Percentiles rank a stretch among this genome's conserved stretches.
Evolutionary conservation across 2,797 vertebrate genomes (phyloP).

Genomic region (Acipenser oxyrinchus): DNA sequence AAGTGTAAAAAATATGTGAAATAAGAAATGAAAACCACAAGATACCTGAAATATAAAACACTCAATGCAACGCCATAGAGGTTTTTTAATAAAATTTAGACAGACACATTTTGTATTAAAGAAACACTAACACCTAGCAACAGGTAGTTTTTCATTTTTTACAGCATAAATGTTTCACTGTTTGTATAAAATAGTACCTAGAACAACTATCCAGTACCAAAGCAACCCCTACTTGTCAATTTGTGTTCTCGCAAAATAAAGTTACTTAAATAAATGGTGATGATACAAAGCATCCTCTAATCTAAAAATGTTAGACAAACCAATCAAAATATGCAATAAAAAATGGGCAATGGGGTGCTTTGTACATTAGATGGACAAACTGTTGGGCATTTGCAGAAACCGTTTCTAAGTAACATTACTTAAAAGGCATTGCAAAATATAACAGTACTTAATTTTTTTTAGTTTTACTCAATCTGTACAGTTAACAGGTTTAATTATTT

Average conservation of each 20-base stretch:
- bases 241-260: neutral
- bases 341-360: conserved; percentile 8
- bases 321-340: too few relatives aligned
- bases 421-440: conserved; percentile 14
- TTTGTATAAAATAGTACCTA: conserved; percentile 20
- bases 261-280: neutral
- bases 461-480: conserved; percentile 10
- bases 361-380: conserved; percentile 7
- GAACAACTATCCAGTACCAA: conserved; percentile 21
- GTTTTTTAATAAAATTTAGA: conserved; percentile 24
- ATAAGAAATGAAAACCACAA: neutral
- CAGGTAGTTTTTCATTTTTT: conserved; percentile 20
- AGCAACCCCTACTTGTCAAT: conserved; percentile 10
- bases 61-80: conserved; percentile 15
- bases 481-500: too few relatives aligned
- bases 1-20: too few relatives aligned
- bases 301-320: conserved; percentile 6
- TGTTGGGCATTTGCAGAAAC: conserved; percentile 8
- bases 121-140: conserved; percentile 24
- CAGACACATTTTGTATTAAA: conserved; percentile 32
- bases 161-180: conserved; percentile 18
- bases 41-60: neutral
- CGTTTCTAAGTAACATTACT: neutral
- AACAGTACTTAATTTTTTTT: neutral
- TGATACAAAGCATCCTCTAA: too few relatives aligned